Evolutionary conservation across 2,888 invertebrate genomes (phyloP).

Genomic region (Drosophila emarginata): DNA sequence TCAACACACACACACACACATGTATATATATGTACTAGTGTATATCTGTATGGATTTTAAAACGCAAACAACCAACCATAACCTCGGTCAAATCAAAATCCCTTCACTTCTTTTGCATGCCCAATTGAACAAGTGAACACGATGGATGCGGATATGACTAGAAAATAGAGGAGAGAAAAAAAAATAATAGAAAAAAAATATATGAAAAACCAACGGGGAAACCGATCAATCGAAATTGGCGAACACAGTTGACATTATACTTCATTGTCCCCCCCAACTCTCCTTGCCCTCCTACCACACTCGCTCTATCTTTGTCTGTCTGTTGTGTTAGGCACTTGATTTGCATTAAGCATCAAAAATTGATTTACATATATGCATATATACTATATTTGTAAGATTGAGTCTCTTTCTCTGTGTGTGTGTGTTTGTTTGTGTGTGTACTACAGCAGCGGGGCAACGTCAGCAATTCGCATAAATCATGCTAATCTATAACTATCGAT

Average conservation of each 20-base stretch:
- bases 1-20: background rate
- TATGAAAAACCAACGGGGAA: background rate
- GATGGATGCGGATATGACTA: constrained; percentile 40
- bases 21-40: background rate
- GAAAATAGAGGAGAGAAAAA: background rate
- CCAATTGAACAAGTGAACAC: constrained; percentile 60
- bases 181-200: too few relatives aligned
- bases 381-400: background rate
- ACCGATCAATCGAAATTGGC: constrained; percentile 25
- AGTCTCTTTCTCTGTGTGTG: background rate
- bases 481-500: constrained; percentile 75
- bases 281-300: constrained; percentile 38
- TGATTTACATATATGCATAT: constrained; percentile 57
- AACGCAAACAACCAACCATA: background rate
- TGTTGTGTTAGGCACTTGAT: constrained; percentile 61
- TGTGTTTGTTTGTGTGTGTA: background rate
- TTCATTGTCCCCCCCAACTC: background rate
- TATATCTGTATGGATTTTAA: too few relatives aligned
- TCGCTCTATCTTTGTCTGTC: background rate
- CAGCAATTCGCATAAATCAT: constrained; percentile 64
- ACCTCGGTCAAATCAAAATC: constrained; percentile 14
- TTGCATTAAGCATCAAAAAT: constrained; percentile 64
- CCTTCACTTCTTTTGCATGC: constrained; percentile 40
- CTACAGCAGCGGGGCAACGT: constrained; percentile 21
- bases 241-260: constrained; percentile 35